Evolutionary conservation across 2,113 vertebrate genomes (phyloP).

Genomic region (Gorsachius goisagi): DNA sequence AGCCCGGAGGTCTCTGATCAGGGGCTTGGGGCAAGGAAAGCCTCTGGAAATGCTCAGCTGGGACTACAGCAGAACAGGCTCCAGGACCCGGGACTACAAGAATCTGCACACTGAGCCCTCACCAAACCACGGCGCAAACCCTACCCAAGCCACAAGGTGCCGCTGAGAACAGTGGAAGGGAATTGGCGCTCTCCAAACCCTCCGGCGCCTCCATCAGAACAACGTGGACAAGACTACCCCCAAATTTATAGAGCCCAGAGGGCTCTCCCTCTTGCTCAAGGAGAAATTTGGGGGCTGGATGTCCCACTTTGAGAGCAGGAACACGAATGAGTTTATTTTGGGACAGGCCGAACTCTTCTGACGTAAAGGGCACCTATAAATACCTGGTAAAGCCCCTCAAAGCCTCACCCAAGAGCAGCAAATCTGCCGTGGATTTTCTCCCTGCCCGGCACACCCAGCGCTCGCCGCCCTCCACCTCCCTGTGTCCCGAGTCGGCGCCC

Average conservation of each 20-base stretch:
- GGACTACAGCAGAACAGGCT: rapidly evolving
- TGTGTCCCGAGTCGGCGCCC: not conserved
- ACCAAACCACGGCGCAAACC: rapidly evolving
- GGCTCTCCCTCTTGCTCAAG: not conserved
- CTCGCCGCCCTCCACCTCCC: not conserved
- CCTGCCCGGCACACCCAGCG: not conserved
- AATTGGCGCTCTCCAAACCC: rapidly evolving
- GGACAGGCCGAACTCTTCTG: not conserved
- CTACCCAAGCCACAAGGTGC: rapidly evolving
- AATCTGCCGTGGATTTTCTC: not conserved
- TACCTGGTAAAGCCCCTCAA: not conserved
- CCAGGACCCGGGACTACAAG: not conserved
- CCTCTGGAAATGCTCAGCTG: not conserved
- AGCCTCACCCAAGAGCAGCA: not conserved
- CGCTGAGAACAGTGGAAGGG: not conserved
- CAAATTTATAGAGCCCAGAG: not conserved
- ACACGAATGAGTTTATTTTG: not conserved
- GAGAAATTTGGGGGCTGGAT: not conserved
- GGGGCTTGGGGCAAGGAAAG: not conserved
- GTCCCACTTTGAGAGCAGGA: rapidly evolving
- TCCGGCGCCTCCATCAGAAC: too few relatives aligned
- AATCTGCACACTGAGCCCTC: not conserved
- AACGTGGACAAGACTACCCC: rapidly evolving
- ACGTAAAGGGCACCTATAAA: rapidly evolving
- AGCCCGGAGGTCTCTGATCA: rapidly evolving